Percentiles rank a stretch among this genome's conserved stretches.
Conservation (phyloP, 2,888 invertebrate genomes). For the Amblyjoppa fuscipennis region DNA sequence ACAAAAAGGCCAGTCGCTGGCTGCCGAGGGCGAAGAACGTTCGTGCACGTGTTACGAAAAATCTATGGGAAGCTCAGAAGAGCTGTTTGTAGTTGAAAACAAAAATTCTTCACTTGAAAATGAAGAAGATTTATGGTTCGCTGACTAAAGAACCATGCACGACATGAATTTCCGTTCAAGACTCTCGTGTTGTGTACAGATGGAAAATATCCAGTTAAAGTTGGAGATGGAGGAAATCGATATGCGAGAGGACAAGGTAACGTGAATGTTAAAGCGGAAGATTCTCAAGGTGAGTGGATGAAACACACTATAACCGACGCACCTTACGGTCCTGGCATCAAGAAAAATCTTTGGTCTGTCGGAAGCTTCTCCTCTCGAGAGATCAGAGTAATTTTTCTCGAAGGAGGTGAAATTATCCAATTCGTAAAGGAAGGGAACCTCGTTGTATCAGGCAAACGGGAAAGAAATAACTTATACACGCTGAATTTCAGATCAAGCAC, state of each 20-base stretch:
- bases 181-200: constrained; percentile 16
- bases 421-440: constrained; percentile 25
- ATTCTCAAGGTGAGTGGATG: not conserved
- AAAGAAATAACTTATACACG: constrained; percentile 52
- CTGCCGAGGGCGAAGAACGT: too few relatives aligned
- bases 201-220: constrained; percentile 10
- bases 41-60: too few relatives aligned
- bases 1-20: not conserved
- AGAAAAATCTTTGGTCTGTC: constrained; percentile 44
- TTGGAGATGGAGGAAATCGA: constrained; percentile 44
- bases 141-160: constrained; percentile 58
- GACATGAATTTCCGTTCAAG: constrained; percentile 52
- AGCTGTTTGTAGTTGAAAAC: not conserved
- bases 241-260: constrained; percentile 40
- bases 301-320: constrained; percentile 47
- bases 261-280: constrained; percentile 28
- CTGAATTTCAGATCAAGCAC: constrained; percentile 32
- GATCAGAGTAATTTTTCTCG: constrained; percentile 49
- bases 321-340: constrained; percentile 52
- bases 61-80: too few relatives aligned
- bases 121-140: constrained; percentile 37
- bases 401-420: constrained; percentile 43
- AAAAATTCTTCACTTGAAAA: not conserved
- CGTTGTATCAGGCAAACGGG: constrained; percentile 43
- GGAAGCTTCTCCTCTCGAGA: constrained; percentile 17